Base-by-base conservation (phyloP, 1,140 invertebrate species). In the Metaphire vulgaris region DNA sequence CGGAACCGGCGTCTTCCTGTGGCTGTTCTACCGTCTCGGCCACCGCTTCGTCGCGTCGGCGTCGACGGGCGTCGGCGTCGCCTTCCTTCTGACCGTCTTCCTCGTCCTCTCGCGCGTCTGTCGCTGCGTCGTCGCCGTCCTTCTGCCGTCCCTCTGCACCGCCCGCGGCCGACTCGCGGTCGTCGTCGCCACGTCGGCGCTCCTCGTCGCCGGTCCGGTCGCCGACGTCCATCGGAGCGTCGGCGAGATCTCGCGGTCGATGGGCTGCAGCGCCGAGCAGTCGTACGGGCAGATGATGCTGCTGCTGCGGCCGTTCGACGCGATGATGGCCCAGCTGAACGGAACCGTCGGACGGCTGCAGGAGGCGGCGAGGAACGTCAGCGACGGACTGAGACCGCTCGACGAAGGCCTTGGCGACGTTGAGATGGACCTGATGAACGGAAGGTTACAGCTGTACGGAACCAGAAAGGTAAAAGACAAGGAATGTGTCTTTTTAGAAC, bases 261-360 rank as follows among this genome's bases (percentile, higher is more conserved):
- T 77, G 76, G 31, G 21, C 2, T 77, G 76, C 29, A 68, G 56
- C 33, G 70, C 70, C 12, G 72, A 74, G 67, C 76, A 76, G 72
- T 74, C 72, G 26, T 77, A 66, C 76, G 68, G 69, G 26, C 76
- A 77, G 72, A 74, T 31, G 32, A 56, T 74, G 71, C 26, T 77
- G 28, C 67, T 77, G 29, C 66, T 77, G 2, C 33, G 65, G 34
- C 76, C 76, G 21, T 77, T 74, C 68, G 76, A 77, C 33, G 72
- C 32, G 31, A 77, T 77, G 76, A 77, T 77, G 76, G n/a, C 30
- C 26, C 76, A 77, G 16, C 64, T 77, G 32, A 75, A 77, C 72
- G 28, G 32, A 1, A 77, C 76, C 1, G 70, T 77, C 15, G 16
- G 16, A 16, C 33, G 33, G 15, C 76, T 77, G 1, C 72, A 77